Evolutionary conservation across 2,888 invertebrate species (phyloP).

Genomic region (Drosophila anomalata): DNA sequence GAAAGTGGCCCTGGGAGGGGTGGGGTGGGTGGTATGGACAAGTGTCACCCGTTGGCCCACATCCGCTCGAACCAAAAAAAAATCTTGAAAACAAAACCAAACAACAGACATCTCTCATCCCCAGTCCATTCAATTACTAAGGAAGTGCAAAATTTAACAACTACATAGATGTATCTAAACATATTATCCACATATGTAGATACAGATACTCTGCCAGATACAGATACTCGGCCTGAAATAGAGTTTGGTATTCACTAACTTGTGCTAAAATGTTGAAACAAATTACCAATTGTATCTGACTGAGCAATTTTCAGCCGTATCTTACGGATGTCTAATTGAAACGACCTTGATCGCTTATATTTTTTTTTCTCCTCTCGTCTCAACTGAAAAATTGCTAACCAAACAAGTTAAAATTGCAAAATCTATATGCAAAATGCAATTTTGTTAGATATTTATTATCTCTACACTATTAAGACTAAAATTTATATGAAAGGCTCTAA

Average conservation of each 20-base stretch:
- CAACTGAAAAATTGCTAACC: neutral
- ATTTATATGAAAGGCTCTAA: no score
- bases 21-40: neutral
- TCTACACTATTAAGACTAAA: no score
- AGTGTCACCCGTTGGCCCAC: slow-evolving; percentile 22
- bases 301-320: neutral
- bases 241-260: no score
- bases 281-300: neutral
- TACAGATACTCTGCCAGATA: no score
- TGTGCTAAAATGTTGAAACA: neutral
- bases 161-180: slow-evolving; percentile 1
- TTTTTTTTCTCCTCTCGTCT: neutral
- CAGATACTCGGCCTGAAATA: no score
- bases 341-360: slow-evolving; percentile 18
- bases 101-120: neutral
- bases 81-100: neutral
- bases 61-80: slow-evolving; percentile 10
- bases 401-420: slow-evolving; percentile 2
- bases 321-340: slow-evolving; percentile 2
- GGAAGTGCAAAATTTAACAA: slow-evolving; percentile 31
- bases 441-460: no score
- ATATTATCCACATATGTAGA: neutral
- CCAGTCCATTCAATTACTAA: slow-evolving; percentile 30
- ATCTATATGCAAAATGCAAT: neutral
- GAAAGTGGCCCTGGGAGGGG: neutral